Evolutionary conservation across 2,113 vertebrate genomes (phyloP).

Genomic region (Neomonachus schauinslandi): DNA sequence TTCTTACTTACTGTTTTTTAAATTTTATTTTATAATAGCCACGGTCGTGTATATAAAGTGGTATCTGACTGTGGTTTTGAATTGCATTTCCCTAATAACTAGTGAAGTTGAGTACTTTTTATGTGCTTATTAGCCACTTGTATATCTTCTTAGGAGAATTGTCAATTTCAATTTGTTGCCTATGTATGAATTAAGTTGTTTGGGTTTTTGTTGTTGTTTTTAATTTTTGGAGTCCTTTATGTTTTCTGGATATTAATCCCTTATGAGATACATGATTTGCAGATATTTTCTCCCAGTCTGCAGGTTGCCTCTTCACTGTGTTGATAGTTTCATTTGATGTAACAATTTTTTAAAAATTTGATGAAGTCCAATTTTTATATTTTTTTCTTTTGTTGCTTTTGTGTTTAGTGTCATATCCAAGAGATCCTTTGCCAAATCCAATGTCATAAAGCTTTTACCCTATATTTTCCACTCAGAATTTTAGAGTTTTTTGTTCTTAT

Average conservation of each 20-base stretch:
- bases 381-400: not conserved
- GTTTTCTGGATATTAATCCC: not conserved
- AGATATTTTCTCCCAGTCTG: not conserved
- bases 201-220: not conserved
- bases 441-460: not conserved
- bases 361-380: not conserved
- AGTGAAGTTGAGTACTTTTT: not conserved
- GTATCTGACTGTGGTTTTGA: not conserved
- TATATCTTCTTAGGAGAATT: not conserved
- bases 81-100: not conserved
- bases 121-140: not conserved
- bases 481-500: not conserved
- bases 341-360: not conserved
- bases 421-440: not conserved
- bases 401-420: not conserved
- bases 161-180: not conserved
- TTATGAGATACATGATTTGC: not conserved
- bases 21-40: not conserved
- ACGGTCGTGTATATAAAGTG: not conserved
- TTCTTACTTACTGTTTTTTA: not conserved
- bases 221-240: not conserved
- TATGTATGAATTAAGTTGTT: not conserved
- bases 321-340: not conserved
- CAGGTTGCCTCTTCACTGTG: not conserved
- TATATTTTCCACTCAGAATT: not conserved